Base-by-base conservation (phyloP, 2,888 invertebrate genomes). In the Ceriagrion tenellum region DNA sequence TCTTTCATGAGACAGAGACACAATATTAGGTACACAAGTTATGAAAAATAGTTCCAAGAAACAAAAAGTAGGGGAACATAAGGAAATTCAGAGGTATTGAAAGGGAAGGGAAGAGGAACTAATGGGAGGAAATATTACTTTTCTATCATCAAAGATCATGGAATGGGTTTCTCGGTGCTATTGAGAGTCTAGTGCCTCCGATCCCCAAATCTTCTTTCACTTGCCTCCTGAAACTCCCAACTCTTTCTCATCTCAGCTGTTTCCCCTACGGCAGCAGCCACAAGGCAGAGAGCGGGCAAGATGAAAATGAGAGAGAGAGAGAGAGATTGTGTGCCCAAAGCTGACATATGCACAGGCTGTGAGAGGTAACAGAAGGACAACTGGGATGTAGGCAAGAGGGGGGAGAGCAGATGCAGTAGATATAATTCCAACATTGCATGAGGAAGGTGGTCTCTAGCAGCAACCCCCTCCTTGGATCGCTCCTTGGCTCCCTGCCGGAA, bases 391-490 rank as follows among this genome's bases (percentile, higher is more conserved):
- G 93, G 93, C 93, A 93, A 93, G 69, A 69, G 93, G 93, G 69
- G 69, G 93, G 93, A 93, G 93, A 93, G 93, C 93, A 93, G 93
- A 93, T 69, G 93, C 69, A 40, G 93, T 93, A 93, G 93, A 93
- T 69, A 93, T 93, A 69, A 93, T 93, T 93, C 93, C 63, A 93
- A 93, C 93, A 74, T 69, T 93, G 35, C 69, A 16, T 55, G 16
- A 26, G n/a, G 47, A 55, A 93, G 47, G 47, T 69, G n/a, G 69
- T n/a, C 69, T 74, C 93, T 95, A 99, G 97, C 99, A 99, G 97
- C 99, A 99, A 96, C 99, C 99, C 95, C 97, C 97, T 96, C 98
- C 98, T 96, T 98, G 98, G 96, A 98, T 98, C 90, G 98, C 98
- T 95, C 98, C 98, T 96, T 98, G 98, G 95, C 98, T 98, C 96